Evolutionary conservation across 2,113 vertebrate species (phyloP).

Genomic region (Candoia aspera): DNA sequence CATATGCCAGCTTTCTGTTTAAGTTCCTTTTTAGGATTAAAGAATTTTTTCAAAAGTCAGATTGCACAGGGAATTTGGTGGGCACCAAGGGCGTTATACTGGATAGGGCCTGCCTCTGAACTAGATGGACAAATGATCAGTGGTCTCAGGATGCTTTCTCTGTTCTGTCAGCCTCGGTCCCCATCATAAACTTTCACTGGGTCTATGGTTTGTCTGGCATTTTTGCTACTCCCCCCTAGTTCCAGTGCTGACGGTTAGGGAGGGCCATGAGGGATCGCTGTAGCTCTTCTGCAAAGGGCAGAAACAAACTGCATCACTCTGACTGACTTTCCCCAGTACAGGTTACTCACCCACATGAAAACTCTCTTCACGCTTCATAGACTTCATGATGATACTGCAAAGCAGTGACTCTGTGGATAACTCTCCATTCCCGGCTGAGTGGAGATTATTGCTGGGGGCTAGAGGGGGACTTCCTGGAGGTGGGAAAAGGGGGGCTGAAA

Average conservation of each 20-base stretch:
- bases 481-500: not conserved
- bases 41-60: not conserved
- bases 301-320: not conserved
- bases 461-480: not conserved
- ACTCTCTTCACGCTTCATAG: not conserved
- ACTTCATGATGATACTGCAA: constrained; percentile 27
- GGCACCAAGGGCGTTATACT: not conserved
- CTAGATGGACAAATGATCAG: not conserved
- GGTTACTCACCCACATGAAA: constrained; percentile 18
- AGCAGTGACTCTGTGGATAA: not conserved
- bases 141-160: not conserved
- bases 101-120: not conserved
- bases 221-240: not conserved
- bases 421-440: constrained; percentile 17
- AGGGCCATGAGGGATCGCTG: not conserved
- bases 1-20: not conserved
- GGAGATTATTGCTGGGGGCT: constrained; percentile 27
- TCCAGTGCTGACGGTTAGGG: too few relatives aligned
- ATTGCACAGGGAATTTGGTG: not conserved
- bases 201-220: not conserved
- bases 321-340: not conserved
- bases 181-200: not conserved
- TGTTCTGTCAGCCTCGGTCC: not conserved
- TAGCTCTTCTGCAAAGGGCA: not conserved
- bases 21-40: not conserved